Conservation (phyloP, 1,140 invertebrate species). For the roundworm (Caenorhabditis elegans) region WBcel235 BX284606.5:2451001-2451500, state of each 20-base stretch:
- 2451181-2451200: too few relatives aligned
- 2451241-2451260: constrained; percentile 14
- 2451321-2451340: neutral
- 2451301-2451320: constrained; percentile 12
- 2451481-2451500: too few relatives aligned
- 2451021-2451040: neutral
- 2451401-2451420: too few relatives aligned
- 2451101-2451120: neutral
- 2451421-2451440: too few relatives aligned
- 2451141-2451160: too few relatives aligned
- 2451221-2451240: constrained; percentile 8
- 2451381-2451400: too few relatives aligned
- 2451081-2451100: neutral
- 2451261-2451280: neutral
- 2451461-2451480: too few relatives aligned
- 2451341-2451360: neutral
- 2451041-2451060: neutral
- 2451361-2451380: neutral
- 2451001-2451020: neutral
- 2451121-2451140: too few relatives aligned
- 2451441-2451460: too few relatives aligned
- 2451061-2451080: neutral
- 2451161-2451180: too few relatives aligned
- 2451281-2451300: neutral
- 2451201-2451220: too few relatives aligned